Percentiles rank a stretch among this genome's conserved stretches.
phyloP scores from a whole-genome alignment of 1,140 invertebrate genomes.

The Schmidtea mediterranea region DNA sequence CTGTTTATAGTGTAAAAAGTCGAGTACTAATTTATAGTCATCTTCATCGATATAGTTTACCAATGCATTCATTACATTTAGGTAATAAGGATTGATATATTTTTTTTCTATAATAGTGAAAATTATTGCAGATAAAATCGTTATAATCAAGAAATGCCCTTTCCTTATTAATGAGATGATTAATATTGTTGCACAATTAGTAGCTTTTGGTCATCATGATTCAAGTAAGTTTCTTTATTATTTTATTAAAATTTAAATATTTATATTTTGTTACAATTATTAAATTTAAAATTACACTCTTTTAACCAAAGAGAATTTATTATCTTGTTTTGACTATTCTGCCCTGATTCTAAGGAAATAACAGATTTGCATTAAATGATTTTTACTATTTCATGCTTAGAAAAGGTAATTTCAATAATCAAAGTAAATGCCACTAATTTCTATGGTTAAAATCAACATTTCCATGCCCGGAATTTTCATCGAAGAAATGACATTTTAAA shows the following conservation, averaged over 20 bases:
- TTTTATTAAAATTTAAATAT: neutral
- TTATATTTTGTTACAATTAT: no score
- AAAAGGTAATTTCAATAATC: no score
- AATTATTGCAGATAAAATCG: conserved; percentile 22
- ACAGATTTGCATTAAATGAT: neutral
- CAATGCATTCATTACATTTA: conserved; percentile 46
- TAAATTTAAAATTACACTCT: no score
- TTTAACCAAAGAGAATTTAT: neutral
- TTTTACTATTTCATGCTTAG: no score
- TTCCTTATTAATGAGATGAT: conserved; percentile 93
- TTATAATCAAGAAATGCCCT: conserved; percentile 67
- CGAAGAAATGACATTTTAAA: no score
- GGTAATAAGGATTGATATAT: conserved; percentile 14
- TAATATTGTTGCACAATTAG: conserved; percentile 67
- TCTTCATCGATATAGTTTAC: conserved; percentile 50
- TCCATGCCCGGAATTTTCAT: no score
- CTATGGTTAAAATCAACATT: no score
- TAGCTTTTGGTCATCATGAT: conserved; percentile 59
- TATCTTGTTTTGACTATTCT: conserved; percentile 6
- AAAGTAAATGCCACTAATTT: no score
- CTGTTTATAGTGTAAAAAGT: conserved; percentile 51
- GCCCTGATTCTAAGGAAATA: neutral
- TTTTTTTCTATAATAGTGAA: neutral
- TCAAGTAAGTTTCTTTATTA: conserved; percentile 36
- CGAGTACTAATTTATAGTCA: conserved; percentile 75